Percentiles rank a stretch among this genome's conserved stretches.
These are phyloP conservation scores for Drosophila algonquin DNA, from an alignment of 2,888 invertebrate species.

Conservation along the genomic window DNA sequence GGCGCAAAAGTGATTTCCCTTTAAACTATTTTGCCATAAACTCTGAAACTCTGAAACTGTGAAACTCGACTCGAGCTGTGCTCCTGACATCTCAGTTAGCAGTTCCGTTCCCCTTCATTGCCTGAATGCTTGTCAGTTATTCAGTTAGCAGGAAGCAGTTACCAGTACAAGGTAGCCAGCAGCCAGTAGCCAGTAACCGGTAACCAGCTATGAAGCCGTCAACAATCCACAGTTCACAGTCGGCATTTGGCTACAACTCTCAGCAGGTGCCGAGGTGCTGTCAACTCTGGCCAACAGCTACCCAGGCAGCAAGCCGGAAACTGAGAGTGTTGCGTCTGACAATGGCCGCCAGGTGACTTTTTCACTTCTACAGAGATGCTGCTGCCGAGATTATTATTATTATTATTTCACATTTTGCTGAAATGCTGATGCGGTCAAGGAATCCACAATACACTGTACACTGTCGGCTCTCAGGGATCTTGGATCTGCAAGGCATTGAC, in stretches of 20 bases:
- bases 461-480: neutral
- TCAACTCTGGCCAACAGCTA: conserved; percentile 19
- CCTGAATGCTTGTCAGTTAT: conserved; percentile 61
- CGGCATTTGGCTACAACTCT: conserved; percentile 30
- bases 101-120: conserved; percentile 34
- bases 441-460: conserved; percentile 5
- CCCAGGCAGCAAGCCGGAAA: neutral
- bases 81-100: conserved; percentile 48
- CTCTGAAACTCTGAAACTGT: conserved; percentile 6
- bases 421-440: conserved; percentile 5
- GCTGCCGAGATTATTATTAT: conserved; percentile 1
- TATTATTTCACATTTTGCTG: conserved; percentile 12
- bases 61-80: conserved; percentile 35
- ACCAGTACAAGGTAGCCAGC: conserved; percentile 35
- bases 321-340: conserved; percentile 40
- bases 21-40: conserved; percentile 35
- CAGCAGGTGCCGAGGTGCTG: conserved; percentile 36
- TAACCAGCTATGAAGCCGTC: conserved; percentile 29
- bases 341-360: conserved; percentile 42
- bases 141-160: conserved; percentile 39
- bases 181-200: conserved; percentile 6
- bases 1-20: conserved; percentile 33
- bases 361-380: conserved; percentile 24
- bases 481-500: conserved; percentile 25
- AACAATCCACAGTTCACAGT: conserved; percentile 33